Percentiles rank a stretch among this genome's conserved stretches.
Conservation (phyloP, 2,888 invertebrate species). For the Operophtera brumata region DNA sequence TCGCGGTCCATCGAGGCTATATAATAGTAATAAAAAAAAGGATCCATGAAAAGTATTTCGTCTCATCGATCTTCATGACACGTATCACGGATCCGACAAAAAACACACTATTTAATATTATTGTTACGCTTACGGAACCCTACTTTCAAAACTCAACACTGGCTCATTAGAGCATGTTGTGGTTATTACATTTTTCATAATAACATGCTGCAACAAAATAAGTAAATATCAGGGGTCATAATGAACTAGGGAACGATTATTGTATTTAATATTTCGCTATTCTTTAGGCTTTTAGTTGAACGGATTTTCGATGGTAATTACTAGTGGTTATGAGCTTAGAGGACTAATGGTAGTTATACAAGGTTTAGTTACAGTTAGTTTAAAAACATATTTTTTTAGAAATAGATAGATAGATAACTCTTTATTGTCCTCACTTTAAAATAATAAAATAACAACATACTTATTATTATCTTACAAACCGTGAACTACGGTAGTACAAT, state of each 20-base stretch:
- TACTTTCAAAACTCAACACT: conserved; percentile 31
- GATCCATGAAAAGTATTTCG: too few relatives aligned
- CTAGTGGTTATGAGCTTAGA: conserved; percentile 29
- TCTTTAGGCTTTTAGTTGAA: conserved; percentile 29
- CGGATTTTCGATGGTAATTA: conserved; percentile 32
- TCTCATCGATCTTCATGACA: too few relatives aligned
- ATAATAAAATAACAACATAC: too few relatives aligned
- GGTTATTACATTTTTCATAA: conserved; percentile 46
- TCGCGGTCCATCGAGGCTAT: too few relatives aligned
- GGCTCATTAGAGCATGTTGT: conserved; percentile 40
- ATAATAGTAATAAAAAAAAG: too few relatives aligned
- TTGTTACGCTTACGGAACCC: conserved; percentile 27
- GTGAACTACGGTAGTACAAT: too few relatives aligned
- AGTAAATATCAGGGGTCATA: conserved; percentile 41
- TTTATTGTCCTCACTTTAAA: too few relatives aligned
- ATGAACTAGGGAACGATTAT: conserved; percentile 32
- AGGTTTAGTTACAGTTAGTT: too few relatives aligned
- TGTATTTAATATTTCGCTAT: conserved; percentile 36
- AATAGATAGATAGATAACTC: too few relatives aligned
- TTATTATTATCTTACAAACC: too few relatives aligned
- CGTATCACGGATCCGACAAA: too few relatives aligned
- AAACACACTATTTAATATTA: too few relatives aligned
- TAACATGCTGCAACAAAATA: conserved; percentile 41
- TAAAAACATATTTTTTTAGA: not conserved
- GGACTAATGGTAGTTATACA: conserved; percentile 24